Base-by-base conservation (phyloP, 2,113 vertebrate genomes). In the Salvelinus sp. region DNA sequence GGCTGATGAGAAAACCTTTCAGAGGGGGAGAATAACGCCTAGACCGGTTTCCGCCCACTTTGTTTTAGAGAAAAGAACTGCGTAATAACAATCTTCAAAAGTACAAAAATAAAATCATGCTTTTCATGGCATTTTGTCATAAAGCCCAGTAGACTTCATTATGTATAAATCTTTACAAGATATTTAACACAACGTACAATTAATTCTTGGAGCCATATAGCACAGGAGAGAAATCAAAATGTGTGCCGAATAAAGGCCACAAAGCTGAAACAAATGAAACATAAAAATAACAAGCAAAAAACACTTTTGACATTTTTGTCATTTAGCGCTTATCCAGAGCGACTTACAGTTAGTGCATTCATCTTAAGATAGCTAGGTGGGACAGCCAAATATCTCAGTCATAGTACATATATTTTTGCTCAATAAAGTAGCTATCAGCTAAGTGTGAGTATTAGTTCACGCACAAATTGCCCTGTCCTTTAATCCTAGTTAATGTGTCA, bases 91-190 rank as follows among this genome's bases (percentile, higher is more conserved):
- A 44, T 13, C 79, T 87, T 66, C 16, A 47, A 65, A 78, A 85
- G 86, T 90, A 92, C 73, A 93, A 93, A 92, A 93, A 93, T 92
- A 91, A 90, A 91, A 91, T 87, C 76, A 89, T 88, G 85, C 77
- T 87, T 85, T 54, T 87, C 65, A 91, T 91, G 89, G 83, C 84
- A 80, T 88, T 87, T 54, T 79, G 71, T 81, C 60, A 73, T 27
- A 68, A 77, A 87, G 86, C 79, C 78, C 60, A 12, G 76, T 70
- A 71, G 79, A 83, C 76, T 77, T 84, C 3, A 58, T 81, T 79
- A 76, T 83, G 87, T 90, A 87, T 81, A 90, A 86, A 85, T 70
- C 76, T 87, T 85, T 80, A 81, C 72, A 87, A 75, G 75, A 87
- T 84, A 77, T 79, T 64, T 75, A 88, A 88, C 79, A 79, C 20